phyloP scores from a whole-genome alignment of 2,888 invertebrate genomes.

The Diogma glabrata region DNA sequence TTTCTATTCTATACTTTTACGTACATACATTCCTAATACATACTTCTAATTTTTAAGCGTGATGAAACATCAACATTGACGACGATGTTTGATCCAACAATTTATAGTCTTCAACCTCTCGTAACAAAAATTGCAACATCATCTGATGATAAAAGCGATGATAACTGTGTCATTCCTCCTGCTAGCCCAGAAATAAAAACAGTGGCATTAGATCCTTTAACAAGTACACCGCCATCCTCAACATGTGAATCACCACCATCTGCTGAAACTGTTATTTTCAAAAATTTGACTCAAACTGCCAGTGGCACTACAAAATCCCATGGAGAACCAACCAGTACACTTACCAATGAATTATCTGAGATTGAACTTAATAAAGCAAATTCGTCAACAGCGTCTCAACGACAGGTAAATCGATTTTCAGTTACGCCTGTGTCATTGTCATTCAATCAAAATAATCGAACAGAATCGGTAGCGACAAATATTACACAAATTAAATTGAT shows the following conservation, averaged over 20 bases:
- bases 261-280: not conserved
- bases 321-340: not conserved
- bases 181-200: not conserved
- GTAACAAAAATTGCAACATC: conserved; percentile 5
- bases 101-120: conserved; percentile 26
- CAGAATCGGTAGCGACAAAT: too few relatives aligned
- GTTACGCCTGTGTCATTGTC: not conserved
- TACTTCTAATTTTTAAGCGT: conserved; percentile 30
- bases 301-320: not conserved
- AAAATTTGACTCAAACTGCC: not conserved
- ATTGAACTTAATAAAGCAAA: not conserved
- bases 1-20: too few relatives aligned
- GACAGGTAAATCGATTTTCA: not conserved
- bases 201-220: not conserved
- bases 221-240: not conserved
- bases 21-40: too few relatives aligned
- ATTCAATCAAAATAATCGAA: too few relatives aligned
- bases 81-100: conserved; percentile 33
- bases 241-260: conserved; percentile 1
- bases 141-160: not conserved
- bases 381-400: not conserved
- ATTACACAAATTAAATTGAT: not conserved
- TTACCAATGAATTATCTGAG: too few relatives aligned
- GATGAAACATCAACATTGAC: conserved; percentile 36
- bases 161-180: conserved; percentile 2